Percentiles rank a stretch among this genome's conserved stretches.
Conservation (phyloP, 2,113 vertebrate species). For the Phalacrocorax brasilianus region DNA sequence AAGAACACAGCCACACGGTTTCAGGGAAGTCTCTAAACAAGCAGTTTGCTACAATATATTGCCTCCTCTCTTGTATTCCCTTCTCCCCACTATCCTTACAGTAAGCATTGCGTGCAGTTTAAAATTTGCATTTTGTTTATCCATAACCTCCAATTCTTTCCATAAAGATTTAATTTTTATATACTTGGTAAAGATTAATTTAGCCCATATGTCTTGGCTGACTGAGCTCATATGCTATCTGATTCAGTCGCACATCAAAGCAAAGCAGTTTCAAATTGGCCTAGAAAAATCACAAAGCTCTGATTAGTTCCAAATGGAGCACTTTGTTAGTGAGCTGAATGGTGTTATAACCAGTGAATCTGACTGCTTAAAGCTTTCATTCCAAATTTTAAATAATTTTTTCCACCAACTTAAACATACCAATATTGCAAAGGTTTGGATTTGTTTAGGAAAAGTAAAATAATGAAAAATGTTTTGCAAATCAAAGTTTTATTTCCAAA, state of each 20-base stretch:
- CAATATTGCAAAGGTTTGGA: neutral
- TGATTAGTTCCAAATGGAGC: constrained; percentile 50
- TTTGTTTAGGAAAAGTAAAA: constrained; percentile 7
- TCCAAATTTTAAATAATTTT: constrained; percentile 9
- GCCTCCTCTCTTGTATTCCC: neutral
- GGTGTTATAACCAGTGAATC: neutral
- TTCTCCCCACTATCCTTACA: neutral
- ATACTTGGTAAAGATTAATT: constrained; percentile 57
- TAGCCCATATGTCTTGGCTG: constrained; percentile 53
- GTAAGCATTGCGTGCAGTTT: neutral
- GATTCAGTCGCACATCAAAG: constrained; percentile 59
- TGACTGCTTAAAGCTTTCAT: neutral
- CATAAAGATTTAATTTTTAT: constrained; percentile 60
- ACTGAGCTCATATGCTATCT: constrained; percentile 49
- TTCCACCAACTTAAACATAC: constrained; percentile 52
- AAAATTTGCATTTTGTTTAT: constrained; percentile 30
- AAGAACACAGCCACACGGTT: neutral
- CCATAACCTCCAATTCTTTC: constrained; percentile 23
- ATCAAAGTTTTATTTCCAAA: neutral
- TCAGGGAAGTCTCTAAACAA: neutral
- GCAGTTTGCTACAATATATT: neutral
- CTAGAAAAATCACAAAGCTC: constrained; percentile 13
- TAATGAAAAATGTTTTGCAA: neutral
- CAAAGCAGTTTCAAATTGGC: constrained; percentile 20
- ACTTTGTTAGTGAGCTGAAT: constrained; percentile 3